phyloP scores from a whole-genome alignment of 1,140 invertebrate genomes.

The Harlomillsia oculata region DNA sequence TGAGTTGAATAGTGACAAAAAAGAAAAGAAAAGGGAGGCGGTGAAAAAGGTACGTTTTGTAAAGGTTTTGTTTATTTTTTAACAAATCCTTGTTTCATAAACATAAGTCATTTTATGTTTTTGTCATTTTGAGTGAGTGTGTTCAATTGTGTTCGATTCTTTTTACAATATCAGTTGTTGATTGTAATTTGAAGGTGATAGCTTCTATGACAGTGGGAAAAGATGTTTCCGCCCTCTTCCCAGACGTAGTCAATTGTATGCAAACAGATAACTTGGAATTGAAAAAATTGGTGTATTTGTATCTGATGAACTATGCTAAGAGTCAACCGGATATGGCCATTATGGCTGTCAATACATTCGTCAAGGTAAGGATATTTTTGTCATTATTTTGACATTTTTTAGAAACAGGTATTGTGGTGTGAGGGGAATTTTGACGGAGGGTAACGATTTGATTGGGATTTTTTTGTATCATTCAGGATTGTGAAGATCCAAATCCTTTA shows the following conservation, averaged over 20 bases:
- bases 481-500: constrained; percentile 98
- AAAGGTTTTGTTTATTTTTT: too few relatives aligned
- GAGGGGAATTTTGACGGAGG: too few relatives aligned
- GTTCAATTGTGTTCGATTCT: not conserved
- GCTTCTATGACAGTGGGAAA: constrained; percentile 99
- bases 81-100: too few relatives aligned
- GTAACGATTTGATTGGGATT: too few relatives aligned
- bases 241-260: constrained; percentile 99
- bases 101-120: too few relatives aligned
- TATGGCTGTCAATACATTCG: constrained; percentile 99
- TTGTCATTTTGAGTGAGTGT: too few relatives aligned
- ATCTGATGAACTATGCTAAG: constrained; percentile 99
- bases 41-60: constrained; percentile 83
- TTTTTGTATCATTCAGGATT: constrained; percentile 68
- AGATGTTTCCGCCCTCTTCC: constrained; percentile 90
- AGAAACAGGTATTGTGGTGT: too few relatives aligned
- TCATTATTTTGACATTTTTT: not conserved
- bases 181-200: constrained; percentile 63
- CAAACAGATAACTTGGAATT: constrained; percentile 99
- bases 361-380: constrained; percentile 83
- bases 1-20: constrained; percentile 98
- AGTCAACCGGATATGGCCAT: constrained; percentile 99
- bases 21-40: constrained; percentile 99
- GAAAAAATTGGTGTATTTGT: constrained; percentile 98
- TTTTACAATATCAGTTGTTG: constrained; percentile 25